Conservation (phyloP, 2,113 vertebrate species). For the Nothocercus nigrocapillus region DNA sequence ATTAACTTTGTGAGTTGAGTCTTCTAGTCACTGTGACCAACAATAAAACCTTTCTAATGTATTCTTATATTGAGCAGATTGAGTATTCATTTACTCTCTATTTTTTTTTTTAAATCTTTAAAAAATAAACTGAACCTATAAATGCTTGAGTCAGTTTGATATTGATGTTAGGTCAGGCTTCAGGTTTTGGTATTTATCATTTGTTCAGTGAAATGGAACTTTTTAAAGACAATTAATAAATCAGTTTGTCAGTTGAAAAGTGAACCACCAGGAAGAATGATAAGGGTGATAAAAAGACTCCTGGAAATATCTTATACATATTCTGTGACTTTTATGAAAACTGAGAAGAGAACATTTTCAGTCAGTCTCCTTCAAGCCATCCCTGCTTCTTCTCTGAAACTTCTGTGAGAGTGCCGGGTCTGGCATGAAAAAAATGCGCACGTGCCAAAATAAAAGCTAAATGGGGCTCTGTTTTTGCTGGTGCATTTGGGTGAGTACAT, state of each 20-base stretch:
- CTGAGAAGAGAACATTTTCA: conserved; percentile 9
- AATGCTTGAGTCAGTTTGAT: conserved; percentile 58
- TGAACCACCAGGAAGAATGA: conserved; percentile 52
- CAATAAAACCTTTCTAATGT: not conserved
- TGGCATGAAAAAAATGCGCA: not conserved
- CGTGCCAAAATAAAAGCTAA: not conserved
- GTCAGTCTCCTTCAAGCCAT: not conserved
- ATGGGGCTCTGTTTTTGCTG: not conserved
- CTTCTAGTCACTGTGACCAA: not conserved
- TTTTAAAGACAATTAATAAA: conserved; percentile 80
- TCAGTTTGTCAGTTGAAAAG: conserved; percentile 75
- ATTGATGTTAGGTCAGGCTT: conserved; percentile 71
- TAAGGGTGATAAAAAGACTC: conserved; percentile 48
- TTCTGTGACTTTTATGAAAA: conserved; percentile 63
- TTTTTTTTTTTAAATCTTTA: conserved; percentile 63
- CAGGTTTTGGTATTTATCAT: conserved; percentile 78
- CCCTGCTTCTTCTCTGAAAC: not conserved
- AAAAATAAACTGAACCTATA: conserved; percentile 68
- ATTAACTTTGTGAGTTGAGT: not conserved
- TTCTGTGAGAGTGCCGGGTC: not conserved
- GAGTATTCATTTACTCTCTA: not conserved
- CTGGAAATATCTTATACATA: conserved; percentile 48
- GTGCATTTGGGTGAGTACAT: not conserved
- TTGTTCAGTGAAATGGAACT: conserved; percentile 76
- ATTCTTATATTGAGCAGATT: not conserved